Evolutionary conservation across 35 echinoderm and acorn worm genomes (phyloP), one percentile per base, ranked within the genome.

Genomic region (Heliocidaris erythrogramma): DNA sequence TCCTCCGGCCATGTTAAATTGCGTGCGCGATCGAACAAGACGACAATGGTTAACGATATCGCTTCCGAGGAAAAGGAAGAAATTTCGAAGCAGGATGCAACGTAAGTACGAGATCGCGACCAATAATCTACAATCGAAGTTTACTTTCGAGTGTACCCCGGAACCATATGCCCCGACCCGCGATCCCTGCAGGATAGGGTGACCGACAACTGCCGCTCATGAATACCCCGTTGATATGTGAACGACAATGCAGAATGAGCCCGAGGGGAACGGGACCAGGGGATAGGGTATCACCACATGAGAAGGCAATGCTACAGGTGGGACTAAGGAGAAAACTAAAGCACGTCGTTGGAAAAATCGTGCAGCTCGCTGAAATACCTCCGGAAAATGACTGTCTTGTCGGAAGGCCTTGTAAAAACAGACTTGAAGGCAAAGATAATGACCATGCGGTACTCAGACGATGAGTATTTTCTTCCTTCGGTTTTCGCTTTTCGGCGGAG

Each of bases 161-260:
- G 87, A 89, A 89, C 47, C 29, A 9, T 32, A 89, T 89, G 87
- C 87, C 87, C 31, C 87, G 87, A 48, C 47, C 12, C 87, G 87
- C 31, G 47, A 47, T 32, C 87, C 87, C 87, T 13, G 87, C 7
- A 13, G 30, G 87, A 89, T 48, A 89, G 14, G 87, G 30, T 48
- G 87, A 89, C 87, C 87, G 87, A 89, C 31, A 89, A 89, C 87
- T 89, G 87, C 87, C 87, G 87, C 87, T 89, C 87, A 89, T 48
- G 47, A 48, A 89, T 32, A 47, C 87, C 87, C 87, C 31, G 31
- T 48, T 47, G 87, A 89, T 89, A 89, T 89, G 29, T 47, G 31
- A n/a, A 17, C 87, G 87, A 89, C 87, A 89, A 89, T 89, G 87
- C 87, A 89, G 87, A 16, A 21, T 5, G 87, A 47, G 87, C 87